These are phyloP conservation scores for Neogobius melanostomus DNA, from an alignment of 2,113 vertebrate species.

Conservation along the genomic window DNA sequence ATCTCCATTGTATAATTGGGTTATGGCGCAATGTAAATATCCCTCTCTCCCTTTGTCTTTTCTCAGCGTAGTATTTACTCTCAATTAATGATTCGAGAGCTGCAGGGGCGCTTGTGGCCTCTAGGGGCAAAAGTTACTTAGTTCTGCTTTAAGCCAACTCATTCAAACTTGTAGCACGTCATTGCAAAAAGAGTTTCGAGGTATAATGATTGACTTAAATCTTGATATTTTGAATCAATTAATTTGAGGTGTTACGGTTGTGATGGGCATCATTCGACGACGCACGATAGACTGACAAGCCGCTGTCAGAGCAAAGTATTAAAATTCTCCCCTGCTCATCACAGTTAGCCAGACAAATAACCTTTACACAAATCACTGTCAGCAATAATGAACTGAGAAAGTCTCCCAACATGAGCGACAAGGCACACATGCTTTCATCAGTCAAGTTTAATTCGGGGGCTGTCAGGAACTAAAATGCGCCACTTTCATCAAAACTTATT, in stretches of 20 bases:
- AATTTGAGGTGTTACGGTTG: constrained; percentile 19
- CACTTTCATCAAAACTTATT: constrained; percentile 50
- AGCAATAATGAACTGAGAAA: constrained; percentile 33
- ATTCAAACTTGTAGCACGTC: not conserved
- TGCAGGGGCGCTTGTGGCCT: no score
- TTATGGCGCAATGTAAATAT: no score
- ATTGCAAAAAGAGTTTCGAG: constrained; percentile 22
- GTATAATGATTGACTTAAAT: constrained; percentile 40
- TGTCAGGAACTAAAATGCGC: constrained; percentile 45
- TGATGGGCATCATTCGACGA: no score
- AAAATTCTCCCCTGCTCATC: constrained; percentile 41
- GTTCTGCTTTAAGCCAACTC: not conserved
- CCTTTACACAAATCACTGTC: constrained; percentile 32
- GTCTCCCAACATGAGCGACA: constrained; percentile 35
- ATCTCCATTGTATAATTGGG: no score
- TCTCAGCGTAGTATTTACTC: no score
- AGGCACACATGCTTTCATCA: constrained; percentile 42
- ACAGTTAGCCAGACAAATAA: constrained; percentile 57
- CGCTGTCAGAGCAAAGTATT: constrained; percentile 45
- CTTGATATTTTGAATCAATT: constrained; percentile 48
- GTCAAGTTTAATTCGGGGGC: constrained; percentile 56
- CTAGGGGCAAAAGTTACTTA: no score
- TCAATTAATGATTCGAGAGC: no score
- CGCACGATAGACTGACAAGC: constrained; percentile 46
- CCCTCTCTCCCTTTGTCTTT: no score